phyloP scores from a whole-genome alignment of 2,888 invertebrate genomes.

The Pasiphila rectangulata region DNA sequence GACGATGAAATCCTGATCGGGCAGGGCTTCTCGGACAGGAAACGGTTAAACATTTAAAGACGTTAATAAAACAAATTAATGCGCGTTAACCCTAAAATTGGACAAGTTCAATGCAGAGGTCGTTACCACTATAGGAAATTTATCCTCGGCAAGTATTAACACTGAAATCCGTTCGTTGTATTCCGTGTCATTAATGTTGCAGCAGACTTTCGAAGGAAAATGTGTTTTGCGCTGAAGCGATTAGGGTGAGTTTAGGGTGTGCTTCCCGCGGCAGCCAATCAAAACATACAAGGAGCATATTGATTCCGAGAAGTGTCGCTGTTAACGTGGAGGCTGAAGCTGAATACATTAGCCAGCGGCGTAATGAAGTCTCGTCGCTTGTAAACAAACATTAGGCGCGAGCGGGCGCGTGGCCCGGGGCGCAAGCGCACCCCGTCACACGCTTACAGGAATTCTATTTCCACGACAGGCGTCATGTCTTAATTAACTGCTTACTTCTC shows the following conservation, averaged over 20 bases:
- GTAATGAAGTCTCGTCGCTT: slow-evolving; percentile 81
- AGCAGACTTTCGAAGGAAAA: slow-evolving; percentile 45
- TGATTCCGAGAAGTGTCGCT: slow-evolving; percentile 82
- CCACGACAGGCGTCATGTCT: slow-evolving; percentile 78
- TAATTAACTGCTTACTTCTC: slow-evolving; percentile 78
- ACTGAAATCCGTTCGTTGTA: slow-evolving; percentile 80
- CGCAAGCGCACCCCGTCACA: slow-evolving; percentile 66
- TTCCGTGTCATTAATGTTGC: slow-evolving; percentile 75
- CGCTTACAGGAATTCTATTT: slow-evolving; percentile 79
- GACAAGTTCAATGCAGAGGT: slow-evolving; percentile 80
- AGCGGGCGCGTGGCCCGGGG: slow-evolving; percentile 54
- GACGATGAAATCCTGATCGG: slow-evolving; percentile 54
- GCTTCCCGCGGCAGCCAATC: slow-evolving; percentile 66
- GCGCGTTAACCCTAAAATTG: slow-evolving; percentile 78
- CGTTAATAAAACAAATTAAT: slow-evolving; percentile 79
- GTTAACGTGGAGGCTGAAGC: slow-evolving; percentile 81
- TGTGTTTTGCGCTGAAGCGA: slow-evolving; percentile 55
- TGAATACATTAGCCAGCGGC: slow-evolving; percentile 81
- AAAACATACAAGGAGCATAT: slow-evolving; percentile 82
- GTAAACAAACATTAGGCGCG: slow-evolving; percentile 74
- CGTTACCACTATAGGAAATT: slow-evolving; percentile 79
- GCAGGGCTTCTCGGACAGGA: slow-evolving; percentile 64
- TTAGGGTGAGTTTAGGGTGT: slow-evolving; percentile 57
- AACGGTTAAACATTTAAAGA: slow-evolving; percentile 72
- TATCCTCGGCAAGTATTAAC: slow-evolving; percentile 77